Evolutionary conservation across 2,888 invertebrate species (phyloP), one percentile per base, ranked within the genome.

Genomic region (Apoda limacodes): DNA sequence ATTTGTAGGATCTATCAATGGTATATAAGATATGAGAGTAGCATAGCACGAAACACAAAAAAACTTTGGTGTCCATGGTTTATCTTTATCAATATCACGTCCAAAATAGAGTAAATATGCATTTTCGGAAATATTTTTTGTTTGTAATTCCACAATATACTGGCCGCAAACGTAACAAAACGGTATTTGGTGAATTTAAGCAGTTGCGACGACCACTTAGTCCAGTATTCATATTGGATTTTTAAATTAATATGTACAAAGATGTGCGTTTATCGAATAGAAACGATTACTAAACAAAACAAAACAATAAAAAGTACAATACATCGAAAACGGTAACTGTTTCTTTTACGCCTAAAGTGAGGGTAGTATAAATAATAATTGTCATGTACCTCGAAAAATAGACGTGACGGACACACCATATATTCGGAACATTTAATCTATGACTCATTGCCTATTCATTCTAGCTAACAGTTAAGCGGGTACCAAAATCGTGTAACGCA

Each of bases 101-200:
- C 31, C 25, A 25, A 31, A 31, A 31, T 31, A 31, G n/a, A 25
- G 14, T 22, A 25, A 31, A 25, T 30, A 21, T 28, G 28, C 21
- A 28, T 28, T 28, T 28, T 28, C 13, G 9, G 13, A 28, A 28
- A 28, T 21, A 28, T 28, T 28, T 28, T 35, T 37, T 35, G 25
- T 34, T 37, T 31, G 33, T 24, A 29, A 25, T 26, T 10, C 10
- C 15, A n/a, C n/a, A n/a, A n/a, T n/a, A n/a, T n/a, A n/a, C n/a
- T n/a, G n/a, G n/a, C n/a, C n/a, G n/a, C n/a, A n/a, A 36, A 32
- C 28, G 45, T 30, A 32, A 40, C 32, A 29, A 37, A 25, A 35
- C 37, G 24, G 35, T 42, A 29, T 38, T 34, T 40, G 37, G 30
- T 37, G 12, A 37, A 28, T 25, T 5, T 24, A 13, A 12, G n/a